A percentile compares a stretch with the other conserved stretches of the same genome.
Conservation (phyloP, 2,113 vertebrate genomes). For the Andinoacara biseriatus region DNA sequence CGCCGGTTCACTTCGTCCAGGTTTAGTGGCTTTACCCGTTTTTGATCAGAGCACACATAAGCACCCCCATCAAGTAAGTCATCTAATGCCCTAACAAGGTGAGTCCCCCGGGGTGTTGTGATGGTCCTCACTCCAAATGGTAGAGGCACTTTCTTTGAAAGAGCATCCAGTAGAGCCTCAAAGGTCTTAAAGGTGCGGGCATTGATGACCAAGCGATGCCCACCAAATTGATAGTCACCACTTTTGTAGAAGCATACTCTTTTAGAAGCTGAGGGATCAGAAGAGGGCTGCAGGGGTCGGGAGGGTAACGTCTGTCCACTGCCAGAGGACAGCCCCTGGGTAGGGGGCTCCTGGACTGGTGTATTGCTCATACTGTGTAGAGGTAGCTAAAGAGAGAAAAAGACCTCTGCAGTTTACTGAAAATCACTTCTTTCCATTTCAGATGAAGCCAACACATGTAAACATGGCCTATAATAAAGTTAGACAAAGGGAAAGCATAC, state of each 20-base stretch:
- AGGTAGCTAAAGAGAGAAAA: constrained; percentile 27
- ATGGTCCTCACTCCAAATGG: constrained; percentile 97
- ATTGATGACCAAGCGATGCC: constrained; percentile 90
- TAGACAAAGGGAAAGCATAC: not conserved
- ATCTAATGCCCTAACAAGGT: constrained; percentile 84
- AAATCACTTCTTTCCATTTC: not conserved
- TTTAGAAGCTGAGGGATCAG: constrained; percentile 85
- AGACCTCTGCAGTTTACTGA: not conserved
- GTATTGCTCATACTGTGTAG: constrained; percentile 67
- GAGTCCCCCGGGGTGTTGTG: constrained; percentile 89
- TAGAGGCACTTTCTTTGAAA: constrained; percentile 92
- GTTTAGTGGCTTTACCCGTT: constrained; percentile 90
- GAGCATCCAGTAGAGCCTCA: constrained; percentile 89
- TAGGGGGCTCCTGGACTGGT: constrained; percentile 74
- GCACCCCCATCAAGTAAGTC: constrained; percentile 92
- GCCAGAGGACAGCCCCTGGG: constrained; percentile 75
- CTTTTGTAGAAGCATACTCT: constrained; percentile 96
- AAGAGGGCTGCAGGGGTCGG: constrained; percentile 62
- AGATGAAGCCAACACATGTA: not conserved
- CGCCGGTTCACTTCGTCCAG: constrained; percentile 82
- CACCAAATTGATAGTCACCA: constrained; percentile 90
- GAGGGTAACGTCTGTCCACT: constrained; percentile 76
- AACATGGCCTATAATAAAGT: not conserved
- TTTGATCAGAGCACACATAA: constrained; percentile 93
- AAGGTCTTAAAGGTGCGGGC: constrained; percentile 92